Base-by-base conservation (phyloP, 2,888 invertebrate species). In the Drosophila ustulata region DNA sequence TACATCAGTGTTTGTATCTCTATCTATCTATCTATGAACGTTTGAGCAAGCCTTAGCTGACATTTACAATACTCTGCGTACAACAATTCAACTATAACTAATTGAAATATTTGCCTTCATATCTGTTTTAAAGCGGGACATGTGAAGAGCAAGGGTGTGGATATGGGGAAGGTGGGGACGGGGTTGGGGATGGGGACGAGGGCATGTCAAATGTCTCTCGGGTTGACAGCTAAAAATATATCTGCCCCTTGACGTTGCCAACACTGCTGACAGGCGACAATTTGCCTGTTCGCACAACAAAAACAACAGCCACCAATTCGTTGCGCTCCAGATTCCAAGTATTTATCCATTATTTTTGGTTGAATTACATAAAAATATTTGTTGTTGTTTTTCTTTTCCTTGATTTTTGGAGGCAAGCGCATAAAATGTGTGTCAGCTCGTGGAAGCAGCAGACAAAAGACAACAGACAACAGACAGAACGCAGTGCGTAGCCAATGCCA, bases 141-240 rank as follows among this genome's bases (percentile, higher is more conserved):
- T n/a, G n/a, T 8, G 11, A 1, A 6, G 18, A 9, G 9, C 13
- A 25, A 0, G 4, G 18, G 32, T 0, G 4, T 3, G 13, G 26
- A 32, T 8, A 23, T 43, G 13, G 9, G 26, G 32, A 0, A 7
- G 18, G 32, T 0, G 4, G 6, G 13, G 26, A 32, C 1, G 41
- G 8, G n/a, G 28, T 28, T 18, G 18, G 2, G 18, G 2, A 18
- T 1, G 18, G 11, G 18, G 18, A 18, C 18, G 7, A 3, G 4
- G 11, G 30, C 55, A 82, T 83, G 82, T 88, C 87, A 86, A 88
- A 88, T 72, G 83, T 72, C 78, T 82, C 25, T 28, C 39, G 69
- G 71, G 71, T 78, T 83, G 82, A 79, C 88, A 83, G 81, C 84
- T 86, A 75, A 83, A 88, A 70, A 86, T 83, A 76, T 57, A 50